Percentiles rank a stretch among this genome's conserved stretches.
These are phyloP conservation scores for Mixornis gularis DNA, from an alignment of 2,113 vertebrate species.

Conservation along the genomic window DNA sequence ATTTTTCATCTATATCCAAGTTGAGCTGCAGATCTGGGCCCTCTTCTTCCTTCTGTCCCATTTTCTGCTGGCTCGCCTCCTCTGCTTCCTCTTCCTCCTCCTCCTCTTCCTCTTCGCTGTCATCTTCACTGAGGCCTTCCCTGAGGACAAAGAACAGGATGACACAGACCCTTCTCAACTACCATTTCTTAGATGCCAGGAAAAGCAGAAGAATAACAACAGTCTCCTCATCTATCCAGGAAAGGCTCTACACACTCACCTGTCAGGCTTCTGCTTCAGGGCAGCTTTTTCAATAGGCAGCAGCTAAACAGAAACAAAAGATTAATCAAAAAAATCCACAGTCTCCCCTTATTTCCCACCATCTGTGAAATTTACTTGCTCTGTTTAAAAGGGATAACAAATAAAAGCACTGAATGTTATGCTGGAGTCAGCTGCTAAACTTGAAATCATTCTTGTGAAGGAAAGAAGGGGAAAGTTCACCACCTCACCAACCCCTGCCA, in stretches of 20 bases:
- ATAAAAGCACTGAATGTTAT: rapidly evolving
- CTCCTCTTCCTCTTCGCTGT: constrained; percentile 49
- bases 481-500: too few relatives aligned
- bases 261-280: constrained; percentile 75
- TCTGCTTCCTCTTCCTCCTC: neutral
- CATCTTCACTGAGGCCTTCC: constrained; percentile 62
- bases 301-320: constrained; percentile 71
- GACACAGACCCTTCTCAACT: neutral
- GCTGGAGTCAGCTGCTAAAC: neutral
- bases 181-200: neutral
- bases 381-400: neutral
- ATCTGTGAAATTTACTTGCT: neutral
- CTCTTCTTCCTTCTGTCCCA: constrained; percentile 46
- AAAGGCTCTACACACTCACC: constrained; percentile 16
- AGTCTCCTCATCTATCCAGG: neutral
- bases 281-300: constrained; percentile 92
- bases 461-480: neutral
- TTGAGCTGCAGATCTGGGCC: constrained; percentile 80
- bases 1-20: constrained; percentile 78
- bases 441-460: neutral
- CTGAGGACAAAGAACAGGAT: neutral
- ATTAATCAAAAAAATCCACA: neutral
- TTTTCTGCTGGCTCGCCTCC: neutral
- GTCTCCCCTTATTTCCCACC: neutral
- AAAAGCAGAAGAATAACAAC: neutral